Percentiles rank a stretch among this genome's conserved stretches.
These are phyloP conservation scores for Arrhopalites spinosus DNA, from an alignment of 2,888 invertebrate genomes.

Conservation along the genomic window DNA sequence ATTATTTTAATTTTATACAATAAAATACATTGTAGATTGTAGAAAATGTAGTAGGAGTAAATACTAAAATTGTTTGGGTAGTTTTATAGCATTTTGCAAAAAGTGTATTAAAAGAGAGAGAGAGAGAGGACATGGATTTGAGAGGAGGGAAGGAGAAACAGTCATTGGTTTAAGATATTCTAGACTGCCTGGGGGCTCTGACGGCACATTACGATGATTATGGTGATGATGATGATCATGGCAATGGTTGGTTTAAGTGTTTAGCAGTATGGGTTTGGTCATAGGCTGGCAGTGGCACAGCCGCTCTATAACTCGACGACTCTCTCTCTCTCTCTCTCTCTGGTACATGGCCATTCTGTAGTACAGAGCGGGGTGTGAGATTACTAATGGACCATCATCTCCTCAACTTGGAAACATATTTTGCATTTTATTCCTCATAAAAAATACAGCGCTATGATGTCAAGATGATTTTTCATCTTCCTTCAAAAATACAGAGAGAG, in stretches of 20 bases:
- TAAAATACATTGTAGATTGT: neutral
- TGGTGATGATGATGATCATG: conserved; percentile 27
- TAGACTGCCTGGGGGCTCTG: conserved; percentile 24
- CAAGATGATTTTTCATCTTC: conserved; percentile 40
- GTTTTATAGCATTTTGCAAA: no score
- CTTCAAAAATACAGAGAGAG: no score
- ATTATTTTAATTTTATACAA: neutral
- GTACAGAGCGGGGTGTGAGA: conserved; percentile 33
- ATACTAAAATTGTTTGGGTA: no score
- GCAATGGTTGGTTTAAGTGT: conserved; percentile 27
- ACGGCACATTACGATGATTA: conserved; percentile 13
- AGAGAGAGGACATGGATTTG: no score
- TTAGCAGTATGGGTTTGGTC: conserved; percentile 28
- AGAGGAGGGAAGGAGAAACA: neutral
- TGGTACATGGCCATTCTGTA: neutral
- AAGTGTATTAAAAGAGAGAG: no score
- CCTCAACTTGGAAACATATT: conserved; percentile 41
- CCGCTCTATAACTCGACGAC: neutral
- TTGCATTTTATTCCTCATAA: conserved; percentile 46
- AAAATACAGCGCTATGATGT: conserved; percentile 38
- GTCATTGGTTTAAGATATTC: conserved; percentile 7
- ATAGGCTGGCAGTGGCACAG: conserved; percentile 3
- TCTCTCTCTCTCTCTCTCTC: neutral
- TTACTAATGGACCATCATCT: conserved; percentile 45
- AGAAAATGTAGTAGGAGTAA: neutral